Evolutionary conservation across 2,113 vertebrate species (phyloP), one percentile per base, ranked within the genome.

Genomic region (Callaeas wilsoni): DNA sequence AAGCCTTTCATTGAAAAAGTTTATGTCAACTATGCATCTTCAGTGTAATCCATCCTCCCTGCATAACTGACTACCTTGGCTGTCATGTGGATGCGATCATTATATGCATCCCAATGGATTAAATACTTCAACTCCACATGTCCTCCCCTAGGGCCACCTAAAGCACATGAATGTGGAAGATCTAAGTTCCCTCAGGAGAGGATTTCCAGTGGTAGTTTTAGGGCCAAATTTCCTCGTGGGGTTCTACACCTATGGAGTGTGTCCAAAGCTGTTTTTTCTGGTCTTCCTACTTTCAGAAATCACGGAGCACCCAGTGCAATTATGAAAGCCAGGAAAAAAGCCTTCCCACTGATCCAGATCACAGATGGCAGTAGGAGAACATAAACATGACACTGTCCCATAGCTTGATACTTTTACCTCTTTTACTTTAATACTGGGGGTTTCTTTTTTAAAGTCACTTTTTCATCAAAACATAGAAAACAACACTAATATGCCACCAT

Each of bases 241-340:
- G 1, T 1, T 10, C 13, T 68, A 46, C 19, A 19, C 12, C 19
- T 52, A 22, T n/a, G 17, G 30, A 64, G 7, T 6, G 2, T 47
- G 23, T 52, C n/a, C 26, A 63, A 46, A 52, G 12, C 7, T 57
- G 2, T 39, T 74, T n/a, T 56, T 47, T 33, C 69, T 39, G 41
- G 29, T 47, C 30, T 64, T 84, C 39, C 49, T 39, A 19, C 29
- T 69, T 39, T 70, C 67, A 83, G 56, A 84, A 90, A 74, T 13
- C 15, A 27, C 69, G 19, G 39, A 63, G 4, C 7, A 27, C 12
- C 18, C n/a, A 15, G 11, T 39, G 16, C 10, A 53, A n/a, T 57
- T 63, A 29, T 8, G 9, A 52, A 55, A 82, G 21, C 20, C 21
- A n/a, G 37, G 30, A 81, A 65, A 6, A 14, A 60, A 82, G 29